These are phyloP conservation scores for Urocitellus parryii DNA, from an alignment of 2,113 vertebrate genomes.

Conservation along the genomic window DNA sequence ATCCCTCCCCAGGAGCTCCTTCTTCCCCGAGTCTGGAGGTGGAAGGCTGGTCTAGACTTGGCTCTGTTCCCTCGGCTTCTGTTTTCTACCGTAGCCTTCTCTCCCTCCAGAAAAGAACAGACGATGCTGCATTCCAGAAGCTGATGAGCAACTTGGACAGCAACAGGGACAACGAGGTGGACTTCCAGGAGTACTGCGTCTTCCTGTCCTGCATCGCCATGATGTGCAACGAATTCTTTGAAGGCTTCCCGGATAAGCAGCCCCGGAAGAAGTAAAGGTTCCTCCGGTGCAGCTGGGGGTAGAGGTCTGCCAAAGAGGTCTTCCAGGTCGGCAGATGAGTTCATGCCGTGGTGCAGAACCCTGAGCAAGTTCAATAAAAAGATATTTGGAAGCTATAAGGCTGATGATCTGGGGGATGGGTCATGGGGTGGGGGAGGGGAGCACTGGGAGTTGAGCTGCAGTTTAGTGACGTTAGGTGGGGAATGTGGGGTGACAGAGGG, in stretches of 20 bases:
- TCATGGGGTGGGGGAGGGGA: neutral
- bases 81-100: neutral
- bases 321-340: neutral
- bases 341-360: neutral
- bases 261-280: constrained; percentile 79
- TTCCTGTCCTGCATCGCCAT: constrained; percentile 87
- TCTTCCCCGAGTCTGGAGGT: neutral
- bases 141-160: constrained; percentile 86
- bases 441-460: neutral
- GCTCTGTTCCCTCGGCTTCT: neutral
- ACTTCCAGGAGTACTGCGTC: constrained; percentile 87
- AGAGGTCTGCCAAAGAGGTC: neutral
- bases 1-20: neutral
- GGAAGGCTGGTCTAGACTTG: neutral
- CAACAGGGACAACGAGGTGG: constrained; percentile 86
- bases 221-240: constrained; percentile 88
- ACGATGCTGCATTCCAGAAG: constrained; percentile 82
- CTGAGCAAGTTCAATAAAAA: constrained; percentile 74
- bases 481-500: neutral
- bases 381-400: constrained; percentile 12
- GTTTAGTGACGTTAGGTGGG: neutral
- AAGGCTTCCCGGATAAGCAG: constrained; percentile 83
- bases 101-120: constrained; percentile 71
- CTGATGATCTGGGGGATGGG: neutral
- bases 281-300: rapidly evolving